A percentile compares a stretch with the other conserved stretches of the same genome.
Evolutionary conservation across 53 echinoderm and acorn worm species (phyloP).

Genomic region (Holothuria scabra): DNA sequence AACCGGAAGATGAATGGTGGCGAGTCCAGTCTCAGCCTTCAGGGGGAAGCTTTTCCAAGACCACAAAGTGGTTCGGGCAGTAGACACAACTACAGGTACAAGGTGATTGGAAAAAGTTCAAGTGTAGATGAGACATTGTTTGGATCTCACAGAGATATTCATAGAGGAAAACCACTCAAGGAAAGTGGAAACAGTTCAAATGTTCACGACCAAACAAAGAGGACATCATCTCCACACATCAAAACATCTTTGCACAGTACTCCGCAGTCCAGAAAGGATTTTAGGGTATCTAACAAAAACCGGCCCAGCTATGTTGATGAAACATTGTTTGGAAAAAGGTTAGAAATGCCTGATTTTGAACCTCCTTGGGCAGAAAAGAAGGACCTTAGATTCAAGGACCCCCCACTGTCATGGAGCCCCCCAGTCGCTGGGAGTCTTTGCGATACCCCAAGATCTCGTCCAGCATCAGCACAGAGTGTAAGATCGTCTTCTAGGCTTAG

Average conservation of each 20-base stretch:
- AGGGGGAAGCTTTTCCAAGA: slow-evolving; percentile 74
- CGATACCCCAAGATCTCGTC: slow-evolving; percentile 56
- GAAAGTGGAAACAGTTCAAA: neutral
- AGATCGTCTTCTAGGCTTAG: slow-evolving; percentile 44
- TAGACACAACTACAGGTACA: slow-evolving; percentile 74
- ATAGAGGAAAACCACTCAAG: neutral
- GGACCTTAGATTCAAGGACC: slow-evolving; percentile 54
- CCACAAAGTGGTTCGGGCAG: slow-evolving; percentile 59
- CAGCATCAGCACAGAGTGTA: slow-evolving; percentile 23
- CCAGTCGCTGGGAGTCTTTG: slow-evolving; percentile 81
- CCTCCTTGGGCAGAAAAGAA: slow-evolving; percentile 92
- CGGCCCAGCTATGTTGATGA: slow-evolving; percentile 80
- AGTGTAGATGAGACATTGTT: slow-evolving; percentile 88
- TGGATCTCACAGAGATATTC: slow-evolving; percentile 63
- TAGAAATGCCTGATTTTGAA: slow-evolving; percentile 71
- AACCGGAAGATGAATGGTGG: slow-evolving; percentile 40
- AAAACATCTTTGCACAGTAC: slow-evolving; percentile 53
- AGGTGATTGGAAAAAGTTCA: slow-evolving; percentile 61
- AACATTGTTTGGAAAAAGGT: slow-evolving; percentile 75
- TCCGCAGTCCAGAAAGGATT: slow-evolving; percentile 58
- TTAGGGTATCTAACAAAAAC: slow-evolving; percentile 42
- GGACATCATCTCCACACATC: slow-evolving; percentile 12
- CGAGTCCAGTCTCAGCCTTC: slow-evolving; percentile 80
- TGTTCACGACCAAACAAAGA: slow-evolving; percentile 1
- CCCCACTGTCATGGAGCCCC: slow-evolving; percentile 77